Conservation (phyloP, 2,113 vertebrate genomes). For the Cisticola juncidis region DNA sequence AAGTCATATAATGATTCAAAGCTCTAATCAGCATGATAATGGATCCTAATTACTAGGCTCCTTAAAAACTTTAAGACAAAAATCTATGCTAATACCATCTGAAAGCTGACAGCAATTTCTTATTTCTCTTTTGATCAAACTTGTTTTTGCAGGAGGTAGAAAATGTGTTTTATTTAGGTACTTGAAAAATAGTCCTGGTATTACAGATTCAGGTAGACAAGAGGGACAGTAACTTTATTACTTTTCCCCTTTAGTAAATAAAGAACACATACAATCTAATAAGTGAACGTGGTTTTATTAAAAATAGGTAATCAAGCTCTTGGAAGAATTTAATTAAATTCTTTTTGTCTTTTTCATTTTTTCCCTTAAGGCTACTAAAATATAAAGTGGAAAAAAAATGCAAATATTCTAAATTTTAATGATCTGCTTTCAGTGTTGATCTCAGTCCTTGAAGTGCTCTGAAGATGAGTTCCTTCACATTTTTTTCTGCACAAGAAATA, state of each 20-base stretch:
- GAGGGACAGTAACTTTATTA: background rate
- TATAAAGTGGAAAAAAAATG: background rate
- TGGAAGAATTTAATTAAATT: background rate
- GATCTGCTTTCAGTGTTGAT: background rate
- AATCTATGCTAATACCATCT: conserved; percentile 27
- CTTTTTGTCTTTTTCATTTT: background rate
- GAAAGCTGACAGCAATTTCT: conserved; percentile 15
- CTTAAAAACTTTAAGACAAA: conserved; percentile 35
- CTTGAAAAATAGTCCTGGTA: conserved; percentile 8
- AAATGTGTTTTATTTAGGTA: conserved; percentile 9
- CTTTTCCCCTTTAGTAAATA: background rate
- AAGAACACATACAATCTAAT: background rate
- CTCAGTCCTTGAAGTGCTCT: background rate
- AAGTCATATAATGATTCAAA: conserved; percentile 37
- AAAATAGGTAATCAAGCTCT: conserved; percentile 12
- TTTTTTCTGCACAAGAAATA: background rate
- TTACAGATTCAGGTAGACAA: background rate
- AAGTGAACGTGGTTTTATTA: background rate
- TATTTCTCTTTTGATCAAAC: conserved; percentile 43
- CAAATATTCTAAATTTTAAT: background rate
- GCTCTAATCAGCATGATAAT: conserved; percentile 47
- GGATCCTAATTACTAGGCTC: conserved; percentile 48
- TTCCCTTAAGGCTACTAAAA: background rate
- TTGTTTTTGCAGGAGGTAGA: background rate
- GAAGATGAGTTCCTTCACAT: background rate